Conservation (phyloP, 2,888 invertebrate species). For the Tiphia femorata region DNA sequence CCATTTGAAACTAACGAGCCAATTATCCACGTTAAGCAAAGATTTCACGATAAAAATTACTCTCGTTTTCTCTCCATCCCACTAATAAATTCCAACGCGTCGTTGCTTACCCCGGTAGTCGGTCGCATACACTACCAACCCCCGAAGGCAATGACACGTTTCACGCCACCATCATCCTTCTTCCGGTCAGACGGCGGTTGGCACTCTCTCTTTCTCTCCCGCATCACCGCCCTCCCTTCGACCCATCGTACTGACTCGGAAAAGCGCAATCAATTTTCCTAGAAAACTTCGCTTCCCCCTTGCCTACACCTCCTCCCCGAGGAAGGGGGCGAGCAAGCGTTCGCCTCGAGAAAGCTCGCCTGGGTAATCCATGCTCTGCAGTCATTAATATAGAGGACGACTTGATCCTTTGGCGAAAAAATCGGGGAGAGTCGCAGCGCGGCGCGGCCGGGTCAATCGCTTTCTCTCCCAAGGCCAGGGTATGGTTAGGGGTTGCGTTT, state of each 20-base stretch:
- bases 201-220: not conserved
- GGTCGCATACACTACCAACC: too few relatives aligned
- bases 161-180: not conserved
- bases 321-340: slow-evolving; percentile 13
- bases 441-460: slow-evolving; percentile 45
- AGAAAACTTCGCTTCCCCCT: slow-evolving; percentile 35
- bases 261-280: slow-evolving; percentile 45
- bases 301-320: slow-evolving; percentile 22
- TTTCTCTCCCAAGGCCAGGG: slow-evolving; percentile 9
- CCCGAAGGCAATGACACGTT: not conserved
- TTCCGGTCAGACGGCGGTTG: not conserved
- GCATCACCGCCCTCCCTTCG: not conserved
- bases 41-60: too few relatives aligned
- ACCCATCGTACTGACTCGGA: slow-evolving; percentile 16
- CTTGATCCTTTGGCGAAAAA: slow-evolving; percentile 55
- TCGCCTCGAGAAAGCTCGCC: slow-evolving; percentile 33
- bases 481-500: not conserved
- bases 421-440: slow-evolving; percentile 48
- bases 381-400: slow-evolving; percentile 62
- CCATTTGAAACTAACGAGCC: too few relatives aligned
- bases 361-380: slow-evolving; percentile 55
- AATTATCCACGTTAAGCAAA: too few relatives aligned
- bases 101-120: too few relatives aligned
- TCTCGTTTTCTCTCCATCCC: too few relatives aligned
- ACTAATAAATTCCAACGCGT: too few relatives aligned